Evolutionary conservation across 2,797 vertebrate genomes (phyloP).

Genomic region (Chanos chanos): DNA sequence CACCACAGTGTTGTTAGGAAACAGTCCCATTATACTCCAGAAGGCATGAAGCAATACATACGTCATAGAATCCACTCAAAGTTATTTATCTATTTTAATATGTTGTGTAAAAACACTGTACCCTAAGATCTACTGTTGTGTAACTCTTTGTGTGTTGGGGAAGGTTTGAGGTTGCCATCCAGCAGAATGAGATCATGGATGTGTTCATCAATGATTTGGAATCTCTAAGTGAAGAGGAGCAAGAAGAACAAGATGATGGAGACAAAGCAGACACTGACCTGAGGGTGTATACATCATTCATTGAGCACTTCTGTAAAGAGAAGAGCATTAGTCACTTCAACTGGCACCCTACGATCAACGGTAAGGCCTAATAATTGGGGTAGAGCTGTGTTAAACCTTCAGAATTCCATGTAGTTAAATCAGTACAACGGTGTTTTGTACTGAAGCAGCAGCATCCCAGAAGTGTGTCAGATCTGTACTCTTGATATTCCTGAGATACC

Average conservation of each 20-base stretch:
- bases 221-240: slow-evolving; percentile 68
- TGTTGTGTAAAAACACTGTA: too few species aligned
- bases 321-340: slow-evolving; percentile 78
- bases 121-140: neutral
- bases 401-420: neutral
- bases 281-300: slow-evolving; percentile 79
- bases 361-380: slow-evolving; percentile 57
- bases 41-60: too few species aligned
- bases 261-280: slow-evolving; percentile 68
- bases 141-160: slow-evolving; percentile 10
- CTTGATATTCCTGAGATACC: too few species aligned
- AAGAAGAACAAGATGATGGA: too few species aligned
- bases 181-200: slow-evolving; percentile 85
- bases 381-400: too few species aligned
- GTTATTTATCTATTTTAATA: too few species aligned
- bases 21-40: too few species aligned
- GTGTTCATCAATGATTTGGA: slow-evolving; percentile 82
- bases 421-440: neutral
- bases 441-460: neutral
- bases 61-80: too few species aligned
- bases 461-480: too few species aligned
- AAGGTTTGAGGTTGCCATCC: slow-evolving; percentile 81
- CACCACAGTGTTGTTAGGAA: too few species aligned
- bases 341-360: slow-evolving; percentile 86
- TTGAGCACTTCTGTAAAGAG: slow-evolving; percentile 71